These are phyloP conservation scores for Sepiola atlantica DNA, from an alignment of 2,888 invertebrate species.

Conservation along the genomic window DNA sequence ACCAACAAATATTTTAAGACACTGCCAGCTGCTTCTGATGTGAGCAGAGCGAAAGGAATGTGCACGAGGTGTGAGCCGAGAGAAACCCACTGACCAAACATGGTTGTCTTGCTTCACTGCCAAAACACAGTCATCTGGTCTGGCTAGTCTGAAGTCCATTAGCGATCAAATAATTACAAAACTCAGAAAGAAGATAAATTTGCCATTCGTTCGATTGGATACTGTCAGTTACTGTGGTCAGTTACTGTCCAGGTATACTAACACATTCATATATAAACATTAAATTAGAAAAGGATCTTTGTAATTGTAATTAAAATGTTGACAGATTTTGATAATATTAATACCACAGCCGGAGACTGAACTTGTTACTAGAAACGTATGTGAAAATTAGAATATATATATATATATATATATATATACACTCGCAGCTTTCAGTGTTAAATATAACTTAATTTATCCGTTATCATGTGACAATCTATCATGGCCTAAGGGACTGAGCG, in stretches of 20 bases:
- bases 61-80: neutral
- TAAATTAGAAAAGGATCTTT: neutral
- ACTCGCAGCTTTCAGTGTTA: too few species aligned
- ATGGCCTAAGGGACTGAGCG: too few species aligned
- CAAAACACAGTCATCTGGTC: neutral
- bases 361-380: neutral
- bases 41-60: neutral
- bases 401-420: too few species aligned
- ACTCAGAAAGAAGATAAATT: neutral
- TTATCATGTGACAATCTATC: too few species aligned
- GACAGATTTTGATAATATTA: neutral
- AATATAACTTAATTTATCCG: too few species aligned
- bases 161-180: neutral
- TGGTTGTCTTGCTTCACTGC: neutral
- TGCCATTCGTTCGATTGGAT: neutral
- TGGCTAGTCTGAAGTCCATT: neutral
- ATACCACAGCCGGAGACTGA: neutral
- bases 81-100: neutral
- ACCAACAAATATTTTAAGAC: neutral
- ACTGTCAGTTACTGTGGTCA: neutral
- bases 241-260: neutral
- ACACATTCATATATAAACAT: neutral
- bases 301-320: neutral
- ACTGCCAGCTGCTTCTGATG: neutral
- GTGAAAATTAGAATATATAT: too few species aligned